Evolutionary conservation across 2,888 invertebrate genomes (phyloP), one percentile per base, ranked within the genome.

Genomic region (Xylota sylvarum): DNA sequence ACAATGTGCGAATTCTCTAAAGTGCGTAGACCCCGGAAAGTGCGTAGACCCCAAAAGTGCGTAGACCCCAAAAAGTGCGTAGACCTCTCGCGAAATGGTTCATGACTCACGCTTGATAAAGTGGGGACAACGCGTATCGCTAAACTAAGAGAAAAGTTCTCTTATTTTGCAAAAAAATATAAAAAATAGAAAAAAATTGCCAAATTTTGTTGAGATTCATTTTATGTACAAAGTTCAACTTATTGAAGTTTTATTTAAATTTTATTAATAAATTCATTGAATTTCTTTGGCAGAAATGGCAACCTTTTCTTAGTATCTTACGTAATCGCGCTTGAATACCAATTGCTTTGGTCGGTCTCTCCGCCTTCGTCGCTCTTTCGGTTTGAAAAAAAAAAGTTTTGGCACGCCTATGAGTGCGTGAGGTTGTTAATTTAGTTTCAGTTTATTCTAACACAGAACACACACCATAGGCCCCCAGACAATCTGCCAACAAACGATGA

Each of bases 21-120:
- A 81, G 85, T 80, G 85, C 85, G 85, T 85, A 64, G 80, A 85
- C 74, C 80, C 70, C 85, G 14, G 19, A 85, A 77, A 85, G 82
- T 86, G 82, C 86, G 86, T 86, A 70, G 86, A 86, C 77, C 86
- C 77, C 82, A 48, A 46, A 78, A 81, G 72, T 77, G 32, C 80
- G 55, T 64, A 48, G 65, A 55, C 52, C 77, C n/a, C 52, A 23
- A 50, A 48, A 78, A 81, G 72, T 77, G 32, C 80, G 55, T 64
- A 48, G 65, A 55, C n/a, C 12, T 37, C 10, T 4, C 37, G 27
- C 30, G 14, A 46, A 37, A 52, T 60, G 55, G 10, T 67, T 17
- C 27, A 19, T 81, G 67, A 74, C 35, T 81, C 80, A 81, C 14
- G 23, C n/a, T 30, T 30, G 30, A 55, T 55, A 14, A 32, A 14